Percentiles rank a stretch among this genome's conserved stretches.
These are phyloP conservation scores for Melanostoma scalare DNA, from an alignment of 2,888 invertebrate genomes.

Conservation along the genomic window DNA sequence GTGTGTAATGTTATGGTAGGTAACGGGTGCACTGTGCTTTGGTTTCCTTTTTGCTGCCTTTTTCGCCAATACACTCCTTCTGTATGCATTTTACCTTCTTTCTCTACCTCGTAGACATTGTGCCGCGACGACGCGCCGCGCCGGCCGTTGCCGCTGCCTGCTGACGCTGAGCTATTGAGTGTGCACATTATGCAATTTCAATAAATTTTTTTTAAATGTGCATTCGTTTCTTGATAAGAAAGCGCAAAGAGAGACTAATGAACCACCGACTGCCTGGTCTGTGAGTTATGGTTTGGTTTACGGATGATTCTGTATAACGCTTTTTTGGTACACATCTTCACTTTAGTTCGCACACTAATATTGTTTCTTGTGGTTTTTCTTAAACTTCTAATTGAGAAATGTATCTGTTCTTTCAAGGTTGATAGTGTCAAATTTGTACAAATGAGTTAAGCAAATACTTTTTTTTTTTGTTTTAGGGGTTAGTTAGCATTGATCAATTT, in stretches of 20 bases:
- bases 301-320: too few species aligned
- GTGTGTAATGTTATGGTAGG: conserved; percentile 68
- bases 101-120: conserved; percentile 15
- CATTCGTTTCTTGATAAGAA: conserved; percentile 67
- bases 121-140: conserved; percentile 7
- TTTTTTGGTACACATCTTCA: too few species aligned
- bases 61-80: conserved; percentile 26
- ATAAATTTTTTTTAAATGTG: conserved; percentile 60
- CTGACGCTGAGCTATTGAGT: conserved; percentile 19
- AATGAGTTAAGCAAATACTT: too few species aligned
- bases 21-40: conserved; percentile 67
- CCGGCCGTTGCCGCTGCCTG: too few species aligned
- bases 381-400: too few species aligned
- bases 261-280: conserved; percentile 17
- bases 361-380: too few species aligned
- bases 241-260: conserved; percentile 49
- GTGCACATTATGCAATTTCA: conserved; percentile 65
- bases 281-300: too few species aligned
- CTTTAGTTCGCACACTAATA: too few species aligned
- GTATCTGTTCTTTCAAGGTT: too few species aligned
- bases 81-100: conserved; percentile 13
- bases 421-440: too few species aligned
- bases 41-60: conserved; percentile 45
- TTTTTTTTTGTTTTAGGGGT: too few species aligned
- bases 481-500: too few species aligned